Percentiles rank a stretch among this genome's conserved stretches.
These are phyloP conservation scores for Psittacara wagleri DNA, from an alignment of 2,113 vertebrate species.

Conservation along the genomic window DNA sequence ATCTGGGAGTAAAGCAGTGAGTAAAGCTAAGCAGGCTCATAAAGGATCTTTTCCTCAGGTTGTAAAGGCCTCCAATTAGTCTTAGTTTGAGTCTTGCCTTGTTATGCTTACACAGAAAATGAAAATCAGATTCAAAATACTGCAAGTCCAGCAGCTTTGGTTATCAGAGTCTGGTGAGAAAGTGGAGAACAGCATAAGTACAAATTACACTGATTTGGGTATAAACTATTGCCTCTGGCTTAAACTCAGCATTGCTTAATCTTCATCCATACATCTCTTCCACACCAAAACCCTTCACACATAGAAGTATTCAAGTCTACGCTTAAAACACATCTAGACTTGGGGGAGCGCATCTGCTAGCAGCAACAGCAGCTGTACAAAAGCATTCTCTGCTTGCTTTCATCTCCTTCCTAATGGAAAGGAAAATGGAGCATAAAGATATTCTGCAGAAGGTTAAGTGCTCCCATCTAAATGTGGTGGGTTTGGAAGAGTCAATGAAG, in stretches of 20 bases:
- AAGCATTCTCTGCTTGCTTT: conserved; percentile 65
- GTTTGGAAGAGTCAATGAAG: conserved; percentile 45
- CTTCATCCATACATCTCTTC: neutral
- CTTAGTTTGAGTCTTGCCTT: neutral
- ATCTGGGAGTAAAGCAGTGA: neutral
- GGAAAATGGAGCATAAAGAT: conserved; percentile 78
- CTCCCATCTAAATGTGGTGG: conserved; percentile 33
- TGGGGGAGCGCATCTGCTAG: conserved; percentile 9
- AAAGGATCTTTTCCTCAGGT: neutral
- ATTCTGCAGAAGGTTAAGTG: conserved; percentile 75
- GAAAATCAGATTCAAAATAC: neutral
- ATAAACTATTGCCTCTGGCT: neutral
- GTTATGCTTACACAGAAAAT: neutral
- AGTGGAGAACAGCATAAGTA: neutral
- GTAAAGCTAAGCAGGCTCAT: neutral
- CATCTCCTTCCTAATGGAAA: conserved; percentile 69
- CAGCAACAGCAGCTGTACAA: conserved; percentile 25
- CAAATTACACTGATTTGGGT: neutral
- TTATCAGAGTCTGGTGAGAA: neutral
- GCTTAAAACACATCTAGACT: neutral
- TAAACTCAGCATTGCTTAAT: neutral
- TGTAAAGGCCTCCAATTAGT: neutral
- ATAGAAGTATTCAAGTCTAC: neutral
- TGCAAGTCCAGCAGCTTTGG: neutral
- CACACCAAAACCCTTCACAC: neutral